Base-by-base conservation (phyloP, 2,797 vertebrate species). In the Labeo calbasu region DNA sequence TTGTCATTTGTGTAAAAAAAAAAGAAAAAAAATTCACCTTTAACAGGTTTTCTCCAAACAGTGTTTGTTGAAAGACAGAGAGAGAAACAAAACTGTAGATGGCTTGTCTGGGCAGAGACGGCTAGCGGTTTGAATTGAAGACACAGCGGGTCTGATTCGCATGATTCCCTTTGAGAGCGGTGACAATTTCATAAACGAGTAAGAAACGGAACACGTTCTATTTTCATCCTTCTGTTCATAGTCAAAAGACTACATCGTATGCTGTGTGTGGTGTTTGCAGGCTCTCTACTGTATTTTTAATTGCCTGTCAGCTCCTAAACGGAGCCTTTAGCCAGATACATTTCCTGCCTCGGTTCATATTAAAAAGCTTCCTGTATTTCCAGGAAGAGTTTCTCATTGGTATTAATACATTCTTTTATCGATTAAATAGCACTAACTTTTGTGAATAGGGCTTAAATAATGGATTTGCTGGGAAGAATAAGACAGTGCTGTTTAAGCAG, bases 201-300 rank as follows among this genome's bases (percentile, higher is more conserved):
- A 85, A 91, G 90, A 90, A 87, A 79, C 21, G 4, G 83, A 66
- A 77, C 84, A 89, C 88, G 87, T 86, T 88, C 84, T 81, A 69
- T 77, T 59, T 81, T 90, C 65, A 84, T 86, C 87, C 66, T 85
- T 75, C 89, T 89, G 82, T 88, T 92, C 88, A 80, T 83, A 88
- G 89, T 89, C 90, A 88, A 89, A 76, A 73, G 79, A 82, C 87
- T 81, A 86, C 87, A 88, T 88, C 84, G 46, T 63, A 36, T 65
- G 40, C 85, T 69, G 40, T 61, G 40, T 61, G 25, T 51, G 55
- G 70, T 53, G 50, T 84, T 79, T 81, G 57, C 36, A 51, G 66
- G 48, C 10, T 71, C 53, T 85, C 80, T 85, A 83, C 79, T 87
- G 55, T 87, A 61, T 86, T 84, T 78, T 82, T 73, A 84, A 92